phyloP scores from a whole-genome alignment of 1,140 invertebrate species.

The Aradophagus sp. region DNA sequence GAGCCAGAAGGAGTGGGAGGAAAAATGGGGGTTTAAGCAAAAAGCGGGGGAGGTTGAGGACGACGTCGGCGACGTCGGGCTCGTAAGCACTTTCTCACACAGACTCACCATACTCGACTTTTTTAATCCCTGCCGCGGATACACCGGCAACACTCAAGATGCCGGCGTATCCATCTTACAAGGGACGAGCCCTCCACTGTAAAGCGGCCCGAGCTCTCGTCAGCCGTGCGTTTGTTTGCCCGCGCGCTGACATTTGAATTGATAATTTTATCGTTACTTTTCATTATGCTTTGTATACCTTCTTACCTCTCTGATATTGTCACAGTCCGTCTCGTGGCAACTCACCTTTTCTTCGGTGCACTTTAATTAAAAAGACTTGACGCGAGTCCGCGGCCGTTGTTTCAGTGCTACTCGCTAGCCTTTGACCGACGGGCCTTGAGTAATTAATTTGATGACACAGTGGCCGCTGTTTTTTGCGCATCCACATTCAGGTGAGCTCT shows the following conservation, averaged over 20 bases:
- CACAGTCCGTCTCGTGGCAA: conserved; percentile 18
- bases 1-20: conserved; percentile 49
- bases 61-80: conserved; percentile 59
- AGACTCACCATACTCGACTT: conserved; percentile 69
- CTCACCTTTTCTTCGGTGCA: conserved; percentile 29
- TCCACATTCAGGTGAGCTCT: too few species aligned
- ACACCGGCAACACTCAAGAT: conserved; percentile 63
- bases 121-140: conserved; percentile 55
- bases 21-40: conserved; percentile 25
- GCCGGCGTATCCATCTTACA: conserved; percentile 63
- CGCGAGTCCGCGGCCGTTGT: conserved; percentile 2
- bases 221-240: conserved; percentile 53
- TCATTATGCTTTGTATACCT: conserved; percentile 48
- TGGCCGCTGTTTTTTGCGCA: too few species aligned
- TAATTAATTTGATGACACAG: not conserved
- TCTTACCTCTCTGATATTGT: conserved; percentile 23
- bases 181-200: conserved; percentile 54
- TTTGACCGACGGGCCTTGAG: conserved; percentile 1
- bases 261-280: conserved; percentile 56
- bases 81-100: conserved; percentile 64
- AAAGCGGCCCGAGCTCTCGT: conserved; percentile 43
- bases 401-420: conserved; percentile 11
- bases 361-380: conserved; percentile 40
- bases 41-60: conserved; percentile 44
- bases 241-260: conserved; percentile 42